A percentile compares a stretch with the other conserved stretches of the same genome.
phyloP scores from a whole-genome alignment of 2,888 invertebrate species.

The Heliconius cydno region DNA sequence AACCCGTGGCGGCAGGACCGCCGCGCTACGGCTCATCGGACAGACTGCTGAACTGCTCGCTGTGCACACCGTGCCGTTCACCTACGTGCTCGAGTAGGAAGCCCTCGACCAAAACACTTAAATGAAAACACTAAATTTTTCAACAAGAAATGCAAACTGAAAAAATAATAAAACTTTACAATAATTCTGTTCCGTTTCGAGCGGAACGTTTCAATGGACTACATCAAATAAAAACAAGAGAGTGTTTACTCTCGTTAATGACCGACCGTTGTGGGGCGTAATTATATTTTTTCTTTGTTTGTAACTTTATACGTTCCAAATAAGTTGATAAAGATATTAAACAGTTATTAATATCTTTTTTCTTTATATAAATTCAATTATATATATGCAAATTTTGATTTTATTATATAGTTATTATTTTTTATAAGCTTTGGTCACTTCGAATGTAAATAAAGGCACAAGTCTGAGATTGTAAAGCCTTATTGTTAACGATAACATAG shows the following conservation, averaged over 20 bases:
- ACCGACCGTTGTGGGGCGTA: neutral
- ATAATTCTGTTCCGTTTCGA: constrained; percentile 25
- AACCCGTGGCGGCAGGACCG: constrained; percentile 76
- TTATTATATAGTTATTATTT: too few species aligned
- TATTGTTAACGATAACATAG: constrained; percentile 46
- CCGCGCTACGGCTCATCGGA: constrained; percentile 82
- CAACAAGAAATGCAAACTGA: constrained; percentile 39
- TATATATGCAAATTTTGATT: neutral
- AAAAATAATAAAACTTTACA: constrained; percentile 27
- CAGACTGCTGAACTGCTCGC: constrained; percentile 77
- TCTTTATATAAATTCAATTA: neutral
- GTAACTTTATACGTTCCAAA: constrained; percentile 5
- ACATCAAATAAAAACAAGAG: constrained; percentile 28
- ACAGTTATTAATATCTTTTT: neutral
- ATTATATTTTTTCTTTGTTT: constrained; percentile 1
- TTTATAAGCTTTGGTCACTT: neutral
- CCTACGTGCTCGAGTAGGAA: constrained; percentile 68
- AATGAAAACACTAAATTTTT: constrained; percentile 43
- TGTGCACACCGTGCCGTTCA: constrained; percentile 59
- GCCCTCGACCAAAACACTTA: constrained; percentile 60
- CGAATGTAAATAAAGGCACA: constrained; percentile 15
- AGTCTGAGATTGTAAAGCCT: constrained; percentile 15
- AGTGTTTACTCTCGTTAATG: constrained; percentile 1
- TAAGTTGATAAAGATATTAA: neutral
- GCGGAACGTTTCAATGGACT: constrained; percentile 26